Evolutionary conservation across 2,888 invertebrate species (phyloP).

Genomic region (Ectemnius continuus): DNA sequence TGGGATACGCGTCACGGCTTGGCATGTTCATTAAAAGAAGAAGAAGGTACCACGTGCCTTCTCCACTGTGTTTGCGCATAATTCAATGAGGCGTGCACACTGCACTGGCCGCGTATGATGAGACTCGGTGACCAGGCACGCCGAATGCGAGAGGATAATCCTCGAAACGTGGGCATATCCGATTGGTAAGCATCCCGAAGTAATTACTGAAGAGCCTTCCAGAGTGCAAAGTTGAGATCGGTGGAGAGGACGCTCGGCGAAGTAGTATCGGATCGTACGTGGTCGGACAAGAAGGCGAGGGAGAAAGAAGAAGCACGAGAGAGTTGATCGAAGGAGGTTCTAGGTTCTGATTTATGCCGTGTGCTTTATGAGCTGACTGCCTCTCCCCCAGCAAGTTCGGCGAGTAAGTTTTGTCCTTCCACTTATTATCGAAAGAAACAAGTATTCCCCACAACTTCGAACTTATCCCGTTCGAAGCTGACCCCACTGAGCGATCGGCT

Average conservation of each 20-base stretch:
- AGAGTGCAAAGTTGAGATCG: constrained; percentile 65
- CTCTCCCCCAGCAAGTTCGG: constrained; percentile 42
- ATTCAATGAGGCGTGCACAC: neutral
- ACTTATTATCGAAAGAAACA: constrained; percentile 15
- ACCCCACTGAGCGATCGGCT: neutral
- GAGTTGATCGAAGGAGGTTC: constrained; percentile 48
- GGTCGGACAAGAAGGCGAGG: constrained; percentile 12
- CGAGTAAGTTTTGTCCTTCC: constrained; percentile 63
- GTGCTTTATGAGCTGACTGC: constrained; percentile 68
- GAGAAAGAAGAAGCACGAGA: constrained; percentile 10
- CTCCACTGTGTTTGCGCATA: neutral
- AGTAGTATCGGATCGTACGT: constrained; percentile 47
- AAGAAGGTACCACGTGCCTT: neutral
- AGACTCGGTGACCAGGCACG: constrained; percentile 28
- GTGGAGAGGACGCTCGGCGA: constrained; percentile 31
- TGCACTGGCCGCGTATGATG: constrained; percentile 12
- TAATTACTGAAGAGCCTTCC: constrained; percentile 64
- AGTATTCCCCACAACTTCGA: neutral
- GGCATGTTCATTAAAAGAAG: neutral
- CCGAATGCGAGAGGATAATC: constrained; percentile 58
- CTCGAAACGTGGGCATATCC: constrained; percentile 63
- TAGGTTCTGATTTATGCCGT: constrained; percentile 68
- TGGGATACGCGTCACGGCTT: constrained; percentile 7
- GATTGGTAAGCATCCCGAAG: constrained; percentile 64
- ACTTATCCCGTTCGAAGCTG: neutral